These are phyloP conservation scores for Etheostoma nigrum DNA, from an alignment of 2,797 vertebrate genomes.

Conservation along the genomic window DNA sequence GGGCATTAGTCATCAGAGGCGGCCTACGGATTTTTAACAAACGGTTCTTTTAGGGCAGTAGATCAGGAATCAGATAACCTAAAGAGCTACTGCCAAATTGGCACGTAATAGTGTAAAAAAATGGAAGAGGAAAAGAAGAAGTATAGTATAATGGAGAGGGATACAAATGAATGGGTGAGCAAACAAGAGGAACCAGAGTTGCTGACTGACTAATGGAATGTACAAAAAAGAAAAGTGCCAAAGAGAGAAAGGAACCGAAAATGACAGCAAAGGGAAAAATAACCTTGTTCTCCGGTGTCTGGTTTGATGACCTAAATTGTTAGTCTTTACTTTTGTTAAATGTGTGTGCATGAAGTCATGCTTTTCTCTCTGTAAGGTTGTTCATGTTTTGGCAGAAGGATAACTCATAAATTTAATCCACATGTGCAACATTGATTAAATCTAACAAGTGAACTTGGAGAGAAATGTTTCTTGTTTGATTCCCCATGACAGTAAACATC, in stretches of 20 bases:
- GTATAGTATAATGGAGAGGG: constrained; percentile 11
- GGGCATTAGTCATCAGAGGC: constrained; percentile 5
- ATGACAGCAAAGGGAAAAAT: constrained; percentile 34
- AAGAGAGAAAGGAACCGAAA: constrained; percentile 62
- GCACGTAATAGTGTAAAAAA: constrained; percentile 36
- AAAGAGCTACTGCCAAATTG: background rate
- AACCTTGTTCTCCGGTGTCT: background rate
- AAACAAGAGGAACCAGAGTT: constrained; percentile 55
- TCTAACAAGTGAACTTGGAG: constrained; percentile 18
- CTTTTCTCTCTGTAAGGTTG: background rate
- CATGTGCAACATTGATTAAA: constrained; percentile 36
- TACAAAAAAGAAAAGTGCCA: constrained; percentile 17
- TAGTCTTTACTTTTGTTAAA: constrained; percentile 11
- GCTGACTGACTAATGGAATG: constrained; percentile 57
- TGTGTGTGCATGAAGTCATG: constrained; percentile 3
- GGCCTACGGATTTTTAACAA: background rate
- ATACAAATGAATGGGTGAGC: no score
- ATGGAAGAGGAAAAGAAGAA: constrained; percentile 47
- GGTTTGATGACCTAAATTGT: constrained; percentile 2
- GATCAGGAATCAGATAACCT: constrained; percentile 8
- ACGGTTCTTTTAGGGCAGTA: constrained; percentile 5
- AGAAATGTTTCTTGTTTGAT: constrained; percentile 32
- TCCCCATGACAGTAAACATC: constrained; percentile 41
- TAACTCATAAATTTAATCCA: constrained; percentile 25
- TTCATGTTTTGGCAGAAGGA: constrained; percentile 27